Percentiles rank a stretch among this genome's conserved stretches.
These are phyloP conservation scores for Dufourea novaeangliae DNA, from an alignment of 1,140 invertebrate species.

Conservation along the genomic window DNA sequence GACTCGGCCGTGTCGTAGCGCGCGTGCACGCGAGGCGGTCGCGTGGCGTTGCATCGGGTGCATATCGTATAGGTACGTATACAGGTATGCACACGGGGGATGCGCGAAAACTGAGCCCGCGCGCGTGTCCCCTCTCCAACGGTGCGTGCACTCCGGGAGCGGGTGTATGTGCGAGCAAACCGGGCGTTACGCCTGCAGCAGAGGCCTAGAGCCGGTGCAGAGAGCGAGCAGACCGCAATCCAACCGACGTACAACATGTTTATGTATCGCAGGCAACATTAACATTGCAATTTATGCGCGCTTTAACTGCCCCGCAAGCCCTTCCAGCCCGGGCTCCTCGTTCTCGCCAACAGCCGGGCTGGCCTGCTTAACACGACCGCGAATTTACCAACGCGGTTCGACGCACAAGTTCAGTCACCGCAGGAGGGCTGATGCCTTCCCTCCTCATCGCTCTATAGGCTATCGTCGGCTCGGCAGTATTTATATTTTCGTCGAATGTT, in stretches of 20 bases:
- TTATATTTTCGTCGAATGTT: constrained; percentile 46
- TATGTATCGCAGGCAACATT: constrained; percentile 78
- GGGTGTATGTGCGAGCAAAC: too few relatives aligned
- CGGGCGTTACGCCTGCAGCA: constrained; percentile 60
- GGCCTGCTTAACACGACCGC: constrained; percentile 72
- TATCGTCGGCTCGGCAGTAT: not conserved
- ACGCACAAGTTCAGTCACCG: constrained; percentile 68
- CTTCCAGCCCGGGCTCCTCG: constrained; percentile 35
- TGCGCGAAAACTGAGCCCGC: constrained; percentile 43
- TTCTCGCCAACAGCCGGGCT: constrained; percentile 24
- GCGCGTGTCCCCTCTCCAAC: constrained; percentile 9
- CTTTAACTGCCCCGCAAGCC: constrained; percentile 69
- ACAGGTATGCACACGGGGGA: not conserved
- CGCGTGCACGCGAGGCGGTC: constrained; percentile 29
- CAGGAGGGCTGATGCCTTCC: constrained; percentile 50
- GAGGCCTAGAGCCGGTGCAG: constrained; percentile 61
- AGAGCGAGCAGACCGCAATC: constrained; percentile 71
- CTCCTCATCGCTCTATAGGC: not conserved
- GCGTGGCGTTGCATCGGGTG: constrained; percentile 50
- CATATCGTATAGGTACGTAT: not conserved
- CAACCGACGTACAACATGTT: constrained; percentile 78
- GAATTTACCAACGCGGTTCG: constrained; percentile 70
- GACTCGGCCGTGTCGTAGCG: constrained; percentile 3
- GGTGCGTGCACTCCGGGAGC: constrained; percentile 1
- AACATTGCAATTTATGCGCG: constrained; percentile 78